Base-by-base conservation (phyloP, 2,888 invertebrate genomes). In the Mystacides longicornis region DNA sequence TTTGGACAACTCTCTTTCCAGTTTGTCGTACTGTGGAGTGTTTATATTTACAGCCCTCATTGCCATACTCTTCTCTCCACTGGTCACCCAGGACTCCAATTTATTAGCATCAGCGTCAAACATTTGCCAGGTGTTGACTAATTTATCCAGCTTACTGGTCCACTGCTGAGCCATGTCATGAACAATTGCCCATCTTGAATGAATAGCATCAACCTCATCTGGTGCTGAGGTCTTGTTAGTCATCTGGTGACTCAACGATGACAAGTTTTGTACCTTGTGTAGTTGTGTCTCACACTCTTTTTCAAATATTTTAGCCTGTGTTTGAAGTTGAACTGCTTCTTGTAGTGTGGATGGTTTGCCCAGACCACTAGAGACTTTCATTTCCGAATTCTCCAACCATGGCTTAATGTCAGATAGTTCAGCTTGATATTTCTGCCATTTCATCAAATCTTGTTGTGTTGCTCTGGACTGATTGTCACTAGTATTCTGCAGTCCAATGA, bases 341-440 rank as follows among this genome's bases (percentile, higher is more conserved):
- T 84, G 78, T 52, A 94, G 74, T 45, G 84, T 85, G 2, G 81
- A 73, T 18, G 93, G 93, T 69, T 90, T 92, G 3, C 86, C 81
- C 7, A 84, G 69, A 21, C 84, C 82, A 59, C 79, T 79, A 18
- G 84, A 80, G 22, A 91, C 80, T 72, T 86, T 87, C n/a, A 85
- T 72, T 74, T 95, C 94, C 18, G 90, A 89, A 67, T 89, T 81
- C 68, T 93, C 89, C 54, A 96, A 82, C 87, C 93, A 92, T 1
- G 93, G 93, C 67, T 88, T 87, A 51, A 94, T 81, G 69, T 88
- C 84, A 57, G 86, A 81, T 23, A 93, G 79, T 54, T 83, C 86
- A 46, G 81, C 79, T 71, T 93, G 89, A 70, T 92, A 93, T 64
- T 85, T 83, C 66, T 91, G 86, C 89, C 92, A 93, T 62, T 87